These are phyloP conservation scores for Gadopsis marmoratus DNA, from an alignment of 2,797 vertebrate genomes.

Conservation along the genomic window DNA sequence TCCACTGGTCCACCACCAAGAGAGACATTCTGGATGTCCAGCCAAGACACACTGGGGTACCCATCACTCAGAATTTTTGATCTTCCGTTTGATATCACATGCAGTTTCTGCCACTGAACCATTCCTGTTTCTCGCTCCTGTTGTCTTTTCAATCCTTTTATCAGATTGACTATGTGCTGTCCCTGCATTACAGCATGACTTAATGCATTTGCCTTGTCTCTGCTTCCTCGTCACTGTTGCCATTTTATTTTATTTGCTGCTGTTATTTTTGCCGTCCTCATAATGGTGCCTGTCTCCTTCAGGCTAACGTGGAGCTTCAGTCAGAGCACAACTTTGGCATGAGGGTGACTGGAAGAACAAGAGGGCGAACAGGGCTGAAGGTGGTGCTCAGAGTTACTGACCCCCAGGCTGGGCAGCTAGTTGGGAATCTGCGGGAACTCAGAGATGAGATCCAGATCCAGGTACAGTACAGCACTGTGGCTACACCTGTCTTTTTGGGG, in stretches of 20 bases:
- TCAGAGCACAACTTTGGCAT: slow-evolving; percentile 90
- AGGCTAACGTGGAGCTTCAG: slow-evolving; percentile 90
- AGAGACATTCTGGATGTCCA: slow-evolving; percentile 92
- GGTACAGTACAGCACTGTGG: slow-evolving; percentile 78
- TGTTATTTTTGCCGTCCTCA: slow-evolving; percentile 55
- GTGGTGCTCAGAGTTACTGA: slow-evolving; percentile 81
- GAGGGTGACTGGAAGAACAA: slow-evolving; percentile 81
- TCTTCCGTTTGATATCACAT: slow-evolving; percentile 23
- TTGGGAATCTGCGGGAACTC: slow-evolving; percentile 76
- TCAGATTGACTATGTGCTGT: slow-evolving; percentile 58
- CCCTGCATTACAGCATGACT: slow-evolving; percentile 51
- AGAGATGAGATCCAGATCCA: slow-evolving; percentile 88
- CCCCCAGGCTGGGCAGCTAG: slow-evolving; percentile 74
- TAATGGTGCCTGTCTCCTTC: slow-evolving; percentile 57
- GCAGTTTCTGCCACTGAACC: slow-evolving; percentile 32
- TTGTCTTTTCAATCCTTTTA: slow-evolving; percentile 52
- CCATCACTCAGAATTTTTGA: background rate
- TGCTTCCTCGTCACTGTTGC: slow-evolving; percentile 41
- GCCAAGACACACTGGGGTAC: slow-evolving; percentile 92
- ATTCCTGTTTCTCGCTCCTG: slow-evolving; percentile 47
- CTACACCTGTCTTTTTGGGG: background rate
- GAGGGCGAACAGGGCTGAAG: slow-evolving; percentile 85
- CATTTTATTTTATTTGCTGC: slow-evolving; percentile 68
- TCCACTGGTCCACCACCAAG: slow-evolving; percentile 97
- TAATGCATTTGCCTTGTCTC: slow-evolving; percentile 38